Base-by-base conservation (phyloP, 1,140 invertebrate species). In the Himalopsyche phryganea region DNA sequence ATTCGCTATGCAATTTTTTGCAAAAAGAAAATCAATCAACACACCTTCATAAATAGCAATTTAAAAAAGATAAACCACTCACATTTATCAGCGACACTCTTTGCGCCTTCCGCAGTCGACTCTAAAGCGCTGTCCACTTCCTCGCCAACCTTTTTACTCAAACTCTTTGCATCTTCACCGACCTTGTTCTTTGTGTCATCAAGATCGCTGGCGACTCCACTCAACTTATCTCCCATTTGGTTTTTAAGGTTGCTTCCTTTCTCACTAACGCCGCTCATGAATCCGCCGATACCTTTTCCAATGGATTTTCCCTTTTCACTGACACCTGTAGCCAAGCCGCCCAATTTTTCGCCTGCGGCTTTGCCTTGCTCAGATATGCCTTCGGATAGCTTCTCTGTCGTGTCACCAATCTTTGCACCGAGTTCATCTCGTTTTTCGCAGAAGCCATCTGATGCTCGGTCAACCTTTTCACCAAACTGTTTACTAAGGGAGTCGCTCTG, bases 51-150 rank as follows among this genome's bases (percentile, higher is more conserved):
- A n/a, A n/a, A n/a, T n/a, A n/a, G n/a, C n/a, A n/a, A n/a, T n/a
- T n/a, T 14, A 19, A 46, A 46, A 14, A 46, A 7, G 17, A 46
- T 4, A 11, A 46, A 46, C 11, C 17, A 46, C 54, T 57, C 44
- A 57, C 54, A 57, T 50, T 57, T 57, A 44, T 50, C 54, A 10
- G 54, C 54, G 33, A 57, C 20, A 35, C 44, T 57, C 35, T 57
- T 57, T 32, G 54, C 46, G 19, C 49, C 54, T n/a, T 48, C 54
- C 9, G 44, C 36, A 7, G 45, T 46, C 7, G 54, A 19, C 2
- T 57, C 46, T 2, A 50, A 17, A 1, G 35, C 52, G n/a, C 23
- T 38, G 6, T 53, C 40, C 13, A 35, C 46, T 18, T 57, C 46
- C n/a, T 35, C 54, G 4, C 15, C 38, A 10, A 47, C 23, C 18